Conservation (phyloP, 2,113 vertebrate genomes). For the Corythoichthys haematopterus region DNA sequence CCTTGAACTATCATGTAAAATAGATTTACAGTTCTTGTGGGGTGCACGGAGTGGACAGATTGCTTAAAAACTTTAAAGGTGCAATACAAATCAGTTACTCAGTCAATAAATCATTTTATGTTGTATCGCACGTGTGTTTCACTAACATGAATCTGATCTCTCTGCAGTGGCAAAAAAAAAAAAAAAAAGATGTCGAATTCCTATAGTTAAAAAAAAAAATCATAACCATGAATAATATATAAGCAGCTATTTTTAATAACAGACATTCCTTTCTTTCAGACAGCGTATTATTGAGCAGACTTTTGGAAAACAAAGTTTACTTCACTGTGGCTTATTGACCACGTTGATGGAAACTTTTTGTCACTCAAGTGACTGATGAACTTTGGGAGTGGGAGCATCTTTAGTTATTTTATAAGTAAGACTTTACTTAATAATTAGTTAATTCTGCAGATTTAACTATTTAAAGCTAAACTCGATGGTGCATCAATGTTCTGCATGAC, state of each 20-base stretch:
- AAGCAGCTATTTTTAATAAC: neutral
- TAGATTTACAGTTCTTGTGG: neutral
- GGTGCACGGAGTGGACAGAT: neutral
- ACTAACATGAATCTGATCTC: neutral
- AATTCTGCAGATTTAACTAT: no score
- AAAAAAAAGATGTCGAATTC: neutral
- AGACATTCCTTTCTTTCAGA: constrained; percentile 35
- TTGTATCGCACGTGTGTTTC: neutral
- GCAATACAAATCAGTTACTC: neutral
- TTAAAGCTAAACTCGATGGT: no score
- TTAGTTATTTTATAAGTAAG: neutral
- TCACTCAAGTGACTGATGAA: constrained; percentile 2
- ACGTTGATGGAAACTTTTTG: constrained; percentile 20
- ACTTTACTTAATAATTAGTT: neutral
- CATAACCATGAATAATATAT: constrained; percentile 1
- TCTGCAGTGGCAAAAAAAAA: neutral
- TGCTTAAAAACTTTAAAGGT: neutral
- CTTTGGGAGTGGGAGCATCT: neutral
- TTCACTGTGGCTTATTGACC: constrained; percentile 15
- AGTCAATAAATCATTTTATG: neutral
- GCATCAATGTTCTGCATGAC: no score
- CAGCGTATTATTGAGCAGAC: constrained; percentile 8
- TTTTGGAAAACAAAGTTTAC: constrained; percentile 33
- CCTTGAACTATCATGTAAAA: neutral
- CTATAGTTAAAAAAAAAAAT: neutral